Conservation (phyloP, 2,797 vertebrate genomes). For the Sebastes taczanowskii region DNA sequence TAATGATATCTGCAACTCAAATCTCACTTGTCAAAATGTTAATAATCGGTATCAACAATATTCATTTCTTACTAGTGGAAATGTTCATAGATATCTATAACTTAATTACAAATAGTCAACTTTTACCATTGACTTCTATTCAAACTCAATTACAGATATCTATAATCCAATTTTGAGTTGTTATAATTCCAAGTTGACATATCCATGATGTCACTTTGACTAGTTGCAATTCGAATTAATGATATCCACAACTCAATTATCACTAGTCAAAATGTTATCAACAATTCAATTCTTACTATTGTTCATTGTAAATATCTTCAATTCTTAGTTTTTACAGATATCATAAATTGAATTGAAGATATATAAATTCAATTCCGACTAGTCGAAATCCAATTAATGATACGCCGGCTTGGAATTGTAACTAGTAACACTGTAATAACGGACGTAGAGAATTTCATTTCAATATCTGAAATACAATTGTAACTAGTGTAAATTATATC, state of each 20-base stretch:
- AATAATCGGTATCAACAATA: background rate
- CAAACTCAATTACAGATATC: background rate
- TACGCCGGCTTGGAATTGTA: too few species aligned
- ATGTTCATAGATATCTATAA: background rate
- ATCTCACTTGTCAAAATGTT: background rate
- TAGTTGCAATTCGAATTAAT: too few species aligned
- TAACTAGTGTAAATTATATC: background rate
- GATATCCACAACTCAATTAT: too few species aligned
- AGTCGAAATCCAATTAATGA: too few species aligned
- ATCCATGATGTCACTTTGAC: too few species aligned
- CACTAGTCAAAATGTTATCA: too few species aligned
- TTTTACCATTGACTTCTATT: background rate
- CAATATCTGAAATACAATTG: too few species aligned
- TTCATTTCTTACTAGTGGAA: background rate
- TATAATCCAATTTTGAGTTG: background rate
- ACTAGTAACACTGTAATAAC: too few species aligned
- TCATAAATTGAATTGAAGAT: background rate
- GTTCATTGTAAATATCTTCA: background rate
- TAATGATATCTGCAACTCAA: background rate
- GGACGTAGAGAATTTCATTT: too few species aligned
- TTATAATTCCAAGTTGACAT: too few species aligned
- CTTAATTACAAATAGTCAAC: background rate
- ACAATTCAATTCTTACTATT: background rate
- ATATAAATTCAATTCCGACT: background rate
- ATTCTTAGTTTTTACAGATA: background rate